Conservation (phyloP, 37 sponge, comb jelly and placozoan species). For the Spongia lamella region DNA sequence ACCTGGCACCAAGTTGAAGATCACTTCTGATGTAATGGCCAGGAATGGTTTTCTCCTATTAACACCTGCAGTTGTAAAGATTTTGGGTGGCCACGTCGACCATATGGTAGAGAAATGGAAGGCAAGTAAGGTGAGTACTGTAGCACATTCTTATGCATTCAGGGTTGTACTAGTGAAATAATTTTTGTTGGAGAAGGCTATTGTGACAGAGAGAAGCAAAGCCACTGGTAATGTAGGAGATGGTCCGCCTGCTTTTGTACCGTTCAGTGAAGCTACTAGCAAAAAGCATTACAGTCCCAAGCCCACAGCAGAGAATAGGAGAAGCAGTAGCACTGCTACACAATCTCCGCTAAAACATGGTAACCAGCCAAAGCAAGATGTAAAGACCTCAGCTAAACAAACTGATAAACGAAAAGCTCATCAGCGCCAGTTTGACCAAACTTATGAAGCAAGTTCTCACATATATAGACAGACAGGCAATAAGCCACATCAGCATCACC, state of each 20-base stretch:
- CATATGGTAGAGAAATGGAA: conserved; percentile 58
- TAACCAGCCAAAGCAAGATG: neutral
- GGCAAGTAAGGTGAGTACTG: neutral
- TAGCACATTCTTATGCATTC: no score
- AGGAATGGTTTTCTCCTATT: conserved; percentile 67
- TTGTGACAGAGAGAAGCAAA: no score
- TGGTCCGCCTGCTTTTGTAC: conserved; percentile 28
- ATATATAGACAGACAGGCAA: no score
- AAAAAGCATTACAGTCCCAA: neutral
- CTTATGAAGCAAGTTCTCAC: no score
- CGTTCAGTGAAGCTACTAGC: conserved; percentile 13
- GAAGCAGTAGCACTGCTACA: neutral
- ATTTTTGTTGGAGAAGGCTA: no score
- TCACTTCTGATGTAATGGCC: conserved; percentile 29
- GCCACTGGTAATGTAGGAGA: neutral
- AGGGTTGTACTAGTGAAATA: no score
- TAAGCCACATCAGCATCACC: no score
- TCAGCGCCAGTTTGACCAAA: no score
- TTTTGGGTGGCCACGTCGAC: conserved; percentile 62
- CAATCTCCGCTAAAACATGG: neutral
- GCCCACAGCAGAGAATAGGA: neutral
- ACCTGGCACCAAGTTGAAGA: conserved; percentile 77
- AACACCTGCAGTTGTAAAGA: conserved; percentile 13
- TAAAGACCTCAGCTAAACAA: conserved; percentile 4
- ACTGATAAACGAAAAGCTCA: neutral